These are phyloP conservation scores for Ammospiza nelsoni DNA, from an alignment of 2,113 vertebrate species.

Conservation along the genomic window DNA sequence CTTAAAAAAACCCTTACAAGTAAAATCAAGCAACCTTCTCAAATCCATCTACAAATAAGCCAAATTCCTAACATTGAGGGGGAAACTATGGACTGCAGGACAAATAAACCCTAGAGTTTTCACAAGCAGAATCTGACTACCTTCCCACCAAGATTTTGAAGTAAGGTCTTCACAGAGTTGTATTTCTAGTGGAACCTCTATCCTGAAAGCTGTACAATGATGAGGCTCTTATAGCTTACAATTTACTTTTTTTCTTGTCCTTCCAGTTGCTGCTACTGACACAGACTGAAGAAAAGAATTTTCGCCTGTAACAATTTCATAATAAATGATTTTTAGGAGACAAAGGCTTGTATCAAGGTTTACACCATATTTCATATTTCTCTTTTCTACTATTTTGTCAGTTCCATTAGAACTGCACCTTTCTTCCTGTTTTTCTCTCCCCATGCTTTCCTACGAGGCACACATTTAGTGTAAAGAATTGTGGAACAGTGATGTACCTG, in stretches of 20 bases:
- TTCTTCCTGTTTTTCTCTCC: not conserved
- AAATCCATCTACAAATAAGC: not conserved
- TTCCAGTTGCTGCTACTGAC: not conserved
- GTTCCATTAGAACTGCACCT: not conserved
- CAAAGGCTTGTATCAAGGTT: not conserved
- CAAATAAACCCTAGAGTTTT: not conserved
- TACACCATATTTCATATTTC: not conserved
- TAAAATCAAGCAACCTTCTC: not conserved
- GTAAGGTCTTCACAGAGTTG: not conserved
- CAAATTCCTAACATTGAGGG: not conserved
- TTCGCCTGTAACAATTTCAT: not conserved
- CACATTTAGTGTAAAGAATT: not conserved
- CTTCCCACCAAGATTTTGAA: not conserved
- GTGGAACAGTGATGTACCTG: not conserved
- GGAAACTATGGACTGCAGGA: not conserved
- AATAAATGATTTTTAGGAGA: not conserved
- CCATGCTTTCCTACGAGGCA: not conserved
- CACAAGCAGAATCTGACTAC: not conserved
- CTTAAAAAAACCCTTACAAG: fast-evolving
- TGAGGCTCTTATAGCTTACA: not conserved
- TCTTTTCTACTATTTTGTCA: not conserved
- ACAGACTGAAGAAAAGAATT: not conserved
- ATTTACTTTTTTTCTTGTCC: not conserved
- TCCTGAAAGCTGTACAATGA: not conserved
- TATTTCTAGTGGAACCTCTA: not conserved